phyloP scores from a whole-genome alignment of 2,888 invertebrate species.

The Rotaria magnacalcarata region DNA sequence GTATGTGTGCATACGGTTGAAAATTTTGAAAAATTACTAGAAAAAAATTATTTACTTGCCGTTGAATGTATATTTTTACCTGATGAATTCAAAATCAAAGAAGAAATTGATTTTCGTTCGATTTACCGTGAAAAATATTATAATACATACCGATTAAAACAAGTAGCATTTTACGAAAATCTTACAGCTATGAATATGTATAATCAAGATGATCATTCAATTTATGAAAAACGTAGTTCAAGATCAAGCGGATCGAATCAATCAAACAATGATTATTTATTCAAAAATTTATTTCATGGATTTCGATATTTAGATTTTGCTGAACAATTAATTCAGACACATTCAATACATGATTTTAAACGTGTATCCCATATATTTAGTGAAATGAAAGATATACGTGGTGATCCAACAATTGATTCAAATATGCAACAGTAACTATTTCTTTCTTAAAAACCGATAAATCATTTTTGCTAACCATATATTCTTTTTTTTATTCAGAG shows the following conservation, averaged over 20 bases:
- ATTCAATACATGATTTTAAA: background rate
- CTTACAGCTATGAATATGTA: background rate
- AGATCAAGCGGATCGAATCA: background rate
- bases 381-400: background rate
- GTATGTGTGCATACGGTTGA: background rate
- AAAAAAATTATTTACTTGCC: background rate
- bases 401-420: background rate
- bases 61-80: background rate
- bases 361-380: background rate
- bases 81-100: background rate
- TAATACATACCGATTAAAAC: background rate
- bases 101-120: background rate
- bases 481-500: background rate
- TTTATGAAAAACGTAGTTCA: background rate
- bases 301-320: background rate
- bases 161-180: background rate
- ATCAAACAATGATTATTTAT: background rate
- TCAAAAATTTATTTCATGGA: background rate
- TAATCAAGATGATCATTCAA: background rate
- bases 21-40: background rate
- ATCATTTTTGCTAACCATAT: too few relatives aligned
- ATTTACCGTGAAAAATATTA: background rate
- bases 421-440: background rate
- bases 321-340: background rate
- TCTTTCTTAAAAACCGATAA: too few relatives aligned